Evolutionary conservation across 1,140 invertebrate species (phyloP).

Genomic region (Trachymyrmex cornetzi): DNA sequence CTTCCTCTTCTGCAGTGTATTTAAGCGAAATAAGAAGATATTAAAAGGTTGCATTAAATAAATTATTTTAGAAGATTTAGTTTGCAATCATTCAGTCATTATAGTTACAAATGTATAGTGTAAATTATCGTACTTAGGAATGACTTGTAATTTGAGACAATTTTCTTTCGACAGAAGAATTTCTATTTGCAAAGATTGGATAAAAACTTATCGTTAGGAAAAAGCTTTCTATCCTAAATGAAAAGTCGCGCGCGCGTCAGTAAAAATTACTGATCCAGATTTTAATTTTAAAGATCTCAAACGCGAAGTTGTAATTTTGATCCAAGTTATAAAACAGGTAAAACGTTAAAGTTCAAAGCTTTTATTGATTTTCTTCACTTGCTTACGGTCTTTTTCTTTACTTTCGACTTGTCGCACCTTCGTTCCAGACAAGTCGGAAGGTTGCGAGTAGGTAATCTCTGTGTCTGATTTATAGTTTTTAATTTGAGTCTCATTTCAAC

Average conservation of each 20-base stretch:
- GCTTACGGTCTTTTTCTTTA: conserved; percentile 27
- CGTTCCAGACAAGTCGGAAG: conserved; percentile 43
- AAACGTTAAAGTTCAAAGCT: conserved; percentile 49
- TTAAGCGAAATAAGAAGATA: neutral
- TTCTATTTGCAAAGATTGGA: neutral
- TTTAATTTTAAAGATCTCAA: conserved; percentile 44
- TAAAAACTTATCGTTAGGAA: neutral
- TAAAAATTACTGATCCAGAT: conserved; percentile 6
- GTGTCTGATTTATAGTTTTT: conserved; percentile 84
- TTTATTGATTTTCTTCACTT: conserved; percentile 45
- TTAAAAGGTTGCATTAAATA: neutral
- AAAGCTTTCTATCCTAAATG: neutral
- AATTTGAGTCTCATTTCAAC: conserved; percentile 83
- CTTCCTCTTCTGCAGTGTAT: neutral
- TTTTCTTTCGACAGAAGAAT: conserved; percentile 4
- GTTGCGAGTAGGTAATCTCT: conserved; percentile 71
- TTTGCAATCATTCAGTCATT: neutral
- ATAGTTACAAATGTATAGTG: neutral
- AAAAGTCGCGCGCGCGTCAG: too few species aligned
- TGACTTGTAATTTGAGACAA: neutral
- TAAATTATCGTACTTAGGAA: neutral
- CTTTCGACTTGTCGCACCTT: conserved; percentile 28
- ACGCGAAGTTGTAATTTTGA: conserved; percentile 2
- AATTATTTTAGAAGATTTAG: neutral
- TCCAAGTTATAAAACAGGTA: conserved; percentile 13